Conservation (phyloP, 2,888 invertebrate species). For the Corbicula japonica region DNA sequence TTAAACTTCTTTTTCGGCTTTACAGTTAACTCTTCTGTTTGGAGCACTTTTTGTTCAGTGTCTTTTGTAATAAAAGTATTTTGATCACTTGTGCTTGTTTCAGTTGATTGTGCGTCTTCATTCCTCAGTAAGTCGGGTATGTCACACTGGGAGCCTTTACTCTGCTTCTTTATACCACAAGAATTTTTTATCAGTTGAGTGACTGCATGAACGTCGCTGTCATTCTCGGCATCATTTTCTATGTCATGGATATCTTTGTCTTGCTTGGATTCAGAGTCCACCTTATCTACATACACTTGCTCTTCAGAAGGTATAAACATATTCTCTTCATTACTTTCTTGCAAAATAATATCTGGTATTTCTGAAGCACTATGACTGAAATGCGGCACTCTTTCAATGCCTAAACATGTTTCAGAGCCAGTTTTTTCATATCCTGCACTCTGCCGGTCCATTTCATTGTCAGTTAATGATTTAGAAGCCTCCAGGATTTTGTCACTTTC, state of each 20-base stretch:
- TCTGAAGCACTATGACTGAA: too few relatives aligned
- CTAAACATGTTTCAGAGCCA: neutral
- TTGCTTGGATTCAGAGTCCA: neutral
- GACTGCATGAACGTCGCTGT: neutral
- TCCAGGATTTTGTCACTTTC: too few relatives aligned
- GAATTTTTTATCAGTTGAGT: neutral
- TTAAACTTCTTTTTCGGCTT: slow-evolving; percentile 23
- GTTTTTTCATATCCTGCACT: too few relatives aligned
- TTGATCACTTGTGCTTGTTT: neutral
- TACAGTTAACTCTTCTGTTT: neutral
- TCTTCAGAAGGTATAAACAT: too few relatives aligned
- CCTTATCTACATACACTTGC: too few relatives aligned
- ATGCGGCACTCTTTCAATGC: neutral
- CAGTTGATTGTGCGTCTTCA: too few relatives aligned
- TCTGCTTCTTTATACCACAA: neutral
- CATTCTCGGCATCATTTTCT: slow-evolving; percentile 23
- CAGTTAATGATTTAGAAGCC: too few relatives aligned
- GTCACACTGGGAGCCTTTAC: slow-evolving; percentile 29
- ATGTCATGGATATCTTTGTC: slow-evolving; percentile 23
- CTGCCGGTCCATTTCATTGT: too few relatives aligned
- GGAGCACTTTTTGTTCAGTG: slow-evolving; percentile 1
- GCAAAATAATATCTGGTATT: slow-evolving; percentile 4
- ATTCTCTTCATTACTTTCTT: neutral
- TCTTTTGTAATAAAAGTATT: neutral
- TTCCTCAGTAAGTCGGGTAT: neutral